Evolutionary conservation across 2,113 vertebrate genomes (phyloP), one percentile per base, ranked within the genome.

Genomic region (Rhodinocichla rosea): DNA sequence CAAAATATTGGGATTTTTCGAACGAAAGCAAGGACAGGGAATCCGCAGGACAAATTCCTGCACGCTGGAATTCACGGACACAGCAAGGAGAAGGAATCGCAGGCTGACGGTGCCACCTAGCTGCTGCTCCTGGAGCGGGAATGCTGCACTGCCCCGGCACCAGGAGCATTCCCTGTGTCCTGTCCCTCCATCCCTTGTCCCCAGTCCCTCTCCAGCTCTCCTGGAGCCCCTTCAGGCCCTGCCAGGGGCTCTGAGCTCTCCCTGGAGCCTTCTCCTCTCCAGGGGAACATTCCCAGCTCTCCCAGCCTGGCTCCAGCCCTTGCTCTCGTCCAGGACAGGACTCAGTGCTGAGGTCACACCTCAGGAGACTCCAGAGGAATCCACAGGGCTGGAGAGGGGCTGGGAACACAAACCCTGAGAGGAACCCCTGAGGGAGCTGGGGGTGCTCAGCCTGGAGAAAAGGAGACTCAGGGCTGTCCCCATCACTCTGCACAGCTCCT

Each of bases 41-140:
- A 28, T 3, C 6, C 0, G 0, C 33, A 13, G 65, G 30, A 44
- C 11, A 20, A 65, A 55, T 1, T n/a, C 60, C 35, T 32, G 56
- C 59, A 10, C 1, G 5, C 50, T 8, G 2, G 2, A 4, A 13
- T 35, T n/a, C 27, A 4, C 1, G 91, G 82, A 13, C 59, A 39
- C 21, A 26, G 47, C n/a, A 1, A 11, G 42, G 52, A 67, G 39
- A 3, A 14, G 84, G 47, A 95, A 62, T 23, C 4, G 20, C 69
- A 27, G 95, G 96, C 64, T 12, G 79, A 73, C 28, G 73, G 95
- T 97, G 98, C 98, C 98, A 96, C 57, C 98, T 97, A 94, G 96
- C 97, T 94, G 92, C 93, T 11, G n/a, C 75, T 69, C 44, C 32
- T 32, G 21, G 47, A 14, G 44, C 26, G 0, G 4, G 37, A 19